Conservation (phyloP, 2,888 invertebrate genomes). For the Slavum lentiscoides region DNA sequence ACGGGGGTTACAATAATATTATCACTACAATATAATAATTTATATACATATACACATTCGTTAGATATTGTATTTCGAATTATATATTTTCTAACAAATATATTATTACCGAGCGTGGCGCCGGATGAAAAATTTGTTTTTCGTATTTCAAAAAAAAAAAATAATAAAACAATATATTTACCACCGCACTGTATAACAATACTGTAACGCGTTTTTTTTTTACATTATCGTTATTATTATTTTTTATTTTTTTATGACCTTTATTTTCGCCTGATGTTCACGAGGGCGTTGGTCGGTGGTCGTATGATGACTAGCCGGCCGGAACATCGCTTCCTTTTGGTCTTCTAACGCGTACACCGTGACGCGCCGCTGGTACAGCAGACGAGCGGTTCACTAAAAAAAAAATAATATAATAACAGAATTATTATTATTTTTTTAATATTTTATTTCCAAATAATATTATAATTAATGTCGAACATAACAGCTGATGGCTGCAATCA, state of each 20-base stretch:
- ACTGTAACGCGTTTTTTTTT: neutral
- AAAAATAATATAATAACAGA: no score
- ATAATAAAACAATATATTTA: conserved; percentile 11
- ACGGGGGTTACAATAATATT: no score
- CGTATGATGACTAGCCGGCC: conserved; percentile 27
- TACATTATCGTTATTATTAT: neutral
- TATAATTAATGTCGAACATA: no score
- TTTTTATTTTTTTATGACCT: conserved; percentile 41
- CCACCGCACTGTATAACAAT: neutral
- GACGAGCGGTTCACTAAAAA: conserved; percentile 35
- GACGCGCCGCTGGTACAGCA: conserved; percentile 20
- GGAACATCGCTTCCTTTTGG: conserved; percentile 50
- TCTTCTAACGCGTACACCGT: conserved; percentile 35
- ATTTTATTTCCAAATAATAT: no score
- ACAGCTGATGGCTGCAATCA: no score
- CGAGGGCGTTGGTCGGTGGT: conserved; percentile 50
- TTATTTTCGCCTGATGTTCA: conserved; percentile 49
- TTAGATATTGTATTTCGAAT: no score
- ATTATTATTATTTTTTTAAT: no score
- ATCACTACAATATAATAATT: no score
- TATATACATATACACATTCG: neutral
- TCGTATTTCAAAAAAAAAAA: neutral
- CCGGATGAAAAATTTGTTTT: no score
- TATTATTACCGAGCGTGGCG: no score
- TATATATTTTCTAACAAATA: no score